Evolutionary conservation across 1,140 invertebrate species (phyloP), one percentile per base, ranked within the genome.

Genomic region (Vanessa tameamea): DNA sequence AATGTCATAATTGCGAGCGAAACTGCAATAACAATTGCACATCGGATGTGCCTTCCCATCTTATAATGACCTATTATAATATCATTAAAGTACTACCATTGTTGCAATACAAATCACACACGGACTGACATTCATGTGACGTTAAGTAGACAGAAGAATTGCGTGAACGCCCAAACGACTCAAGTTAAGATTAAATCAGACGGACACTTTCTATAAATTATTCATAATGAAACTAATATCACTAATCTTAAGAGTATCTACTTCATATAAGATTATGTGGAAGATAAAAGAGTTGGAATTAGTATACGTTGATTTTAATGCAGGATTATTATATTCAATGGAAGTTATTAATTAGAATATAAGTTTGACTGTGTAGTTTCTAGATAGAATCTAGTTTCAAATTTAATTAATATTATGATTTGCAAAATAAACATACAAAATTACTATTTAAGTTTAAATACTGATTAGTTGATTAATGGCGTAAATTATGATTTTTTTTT

Each of bases 61-160:
- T 72, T 80, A 76, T 69, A 75, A 72, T 66, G 59, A 69, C 69
- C 79, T 76, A 80, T 80, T 80, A 78, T 80, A 80, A 76, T 80
- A 78, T 20, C 79, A 76, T 80, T 80, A 80, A 70, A 78, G 79
- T 76, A 69, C 53, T 55, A 70, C 74, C 68, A 72, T 73, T 79
- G 72, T 75, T 68, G 78, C 81, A 77, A 75, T 66, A 75, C 73
- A 75, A 76, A 78, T 78, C 68, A 75, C 66, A 78, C 72, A 75
- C 55, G 69, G 48, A 50, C 50, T 81, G 80, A 81, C 83, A 85
- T 82, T 79, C 80, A 66, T 69, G 68, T 84, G 82, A 82, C 83
- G 85, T 86, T 83, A 82, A 81, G 78, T 79, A 81, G 86, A 87
- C 84, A 84, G 68, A 82, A 84, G 80, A 85, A 87, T 87, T 78